These are phyloP conservation scores for Sminthopsis crassicaudata DNA, from an alignment of 2,113 vertebrate species.

Conservation along the genomic window DNA sequence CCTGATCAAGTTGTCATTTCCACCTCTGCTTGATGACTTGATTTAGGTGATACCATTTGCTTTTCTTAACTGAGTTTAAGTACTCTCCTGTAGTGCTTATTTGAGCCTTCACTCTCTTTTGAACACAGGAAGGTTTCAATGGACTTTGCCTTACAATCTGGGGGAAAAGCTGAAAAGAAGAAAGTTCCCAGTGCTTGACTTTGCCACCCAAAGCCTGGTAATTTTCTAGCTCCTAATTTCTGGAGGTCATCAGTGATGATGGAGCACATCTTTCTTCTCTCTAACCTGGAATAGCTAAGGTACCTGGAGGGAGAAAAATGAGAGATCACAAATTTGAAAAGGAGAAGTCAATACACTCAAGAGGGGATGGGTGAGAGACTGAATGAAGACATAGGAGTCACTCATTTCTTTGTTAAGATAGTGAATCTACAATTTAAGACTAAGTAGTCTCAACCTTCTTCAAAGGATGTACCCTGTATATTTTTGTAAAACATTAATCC, in stretches of 20 bases:
- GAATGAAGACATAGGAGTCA: not conserved
- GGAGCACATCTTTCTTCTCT: constrained; percentile 41
- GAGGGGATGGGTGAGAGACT: not conserved
- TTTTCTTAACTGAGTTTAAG: constrained; percentile 56
- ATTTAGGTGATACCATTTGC: constrained; percentile 62
- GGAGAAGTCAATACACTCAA: constrained; percentile 1
- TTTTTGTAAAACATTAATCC: not conserved
- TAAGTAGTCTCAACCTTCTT: not conserved
- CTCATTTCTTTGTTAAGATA: not conserved
- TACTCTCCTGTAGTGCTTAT: constrained; percentile 42
- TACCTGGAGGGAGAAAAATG: not conserved
- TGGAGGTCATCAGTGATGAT: not conserved
- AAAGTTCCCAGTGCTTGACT: not conserved
- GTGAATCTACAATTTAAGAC: not conserved
- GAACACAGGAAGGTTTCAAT: constrained; percentile 60
- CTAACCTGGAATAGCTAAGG: constrained; percentile 41
- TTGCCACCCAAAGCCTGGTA: constrained; percentile 24
- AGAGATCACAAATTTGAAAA: constrained; percentile 24
- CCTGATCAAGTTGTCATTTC: constrained; percentile 34
- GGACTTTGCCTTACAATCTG: constrained; percentile 14
- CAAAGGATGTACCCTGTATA: not conserved
- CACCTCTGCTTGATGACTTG: constrained; percentile 53
- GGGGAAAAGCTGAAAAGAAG: not conserved
- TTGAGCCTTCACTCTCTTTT: constrained; percentile 53
- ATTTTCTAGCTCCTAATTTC: not conserved